phyloP scores from a whole-genome alignment of 1,140 invertebrate genomes.

The Physella acuta region DNA sequence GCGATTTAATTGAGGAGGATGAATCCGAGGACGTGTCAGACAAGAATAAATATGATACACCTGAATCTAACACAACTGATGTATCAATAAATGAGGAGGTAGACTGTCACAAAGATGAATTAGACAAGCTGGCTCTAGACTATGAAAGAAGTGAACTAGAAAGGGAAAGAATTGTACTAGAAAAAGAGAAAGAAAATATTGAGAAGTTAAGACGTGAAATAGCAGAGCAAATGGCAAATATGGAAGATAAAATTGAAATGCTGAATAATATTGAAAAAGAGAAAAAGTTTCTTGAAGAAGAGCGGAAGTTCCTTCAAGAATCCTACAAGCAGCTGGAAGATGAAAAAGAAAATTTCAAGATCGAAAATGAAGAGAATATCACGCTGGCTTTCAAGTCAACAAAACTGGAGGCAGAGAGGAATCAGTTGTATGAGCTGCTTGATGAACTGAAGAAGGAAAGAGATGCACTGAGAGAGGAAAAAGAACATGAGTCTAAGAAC shows the following conservation, averaged over 20 bases:
- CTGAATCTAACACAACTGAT: background rate
- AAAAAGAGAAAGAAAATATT: background rate
- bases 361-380: background rate
- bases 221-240: conserved; percentile 1
- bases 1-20: background rate
- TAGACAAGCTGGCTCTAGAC: background rate
- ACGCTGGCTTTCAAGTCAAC: background rate
- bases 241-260: background rate
- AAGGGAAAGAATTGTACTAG: background rate
- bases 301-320: background rate
- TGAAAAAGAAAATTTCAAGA: too few species aligned
- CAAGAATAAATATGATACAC: background rate
- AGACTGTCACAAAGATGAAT: background rate
- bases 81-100: background rate
- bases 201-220: background rate
- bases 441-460: too few species aligned
- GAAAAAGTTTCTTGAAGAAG: background rate
- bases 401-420: background rate
- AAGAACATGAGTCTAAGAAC: too few species aligned
- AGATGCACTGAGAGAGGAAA: too few species aligned
- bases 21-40: background rate
- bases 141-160: background rate
- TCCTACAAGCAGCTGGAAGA: background rate
- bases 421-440: too few species aligned
- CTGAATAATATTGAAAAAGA: background rate